These are phyloP conservation scores for Antitype chi DNA, from an alignment of 2,888 invertebrate species.

Conservation along the genomic window DNA sequence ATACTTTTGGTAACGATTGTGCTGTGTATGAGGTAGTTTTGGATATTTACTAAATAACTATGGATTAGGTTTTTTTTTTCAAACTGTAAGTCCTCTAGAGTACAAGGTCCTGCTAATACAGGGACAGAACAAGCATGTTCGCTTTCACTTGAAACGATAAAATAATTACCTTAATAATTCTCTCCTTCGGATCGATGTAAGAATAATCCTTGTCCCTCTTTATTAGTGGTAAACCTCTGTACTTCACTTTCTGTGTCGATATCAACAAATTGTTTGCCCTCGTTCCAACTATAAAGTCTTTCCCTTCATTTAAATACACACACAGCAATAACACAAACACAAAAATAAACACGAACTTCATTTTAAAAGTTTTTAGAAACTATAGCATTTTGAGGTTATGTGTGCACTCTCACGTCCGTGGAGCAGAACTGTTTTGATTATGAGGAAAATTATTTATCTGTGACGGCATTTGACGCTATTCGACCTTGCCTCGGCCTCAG, in stretches of 20 bases:
- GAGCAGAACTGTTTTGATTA: conserved; percentile 67
- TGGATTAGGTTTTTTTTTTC: background rate
- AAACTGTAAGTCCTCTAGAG: background rate
- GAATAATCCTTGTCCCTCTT: conserved; percentile 83
- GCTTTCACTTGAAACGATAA: conserved; percentile 18
- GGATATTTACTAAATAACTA: conserved; percentile 1
- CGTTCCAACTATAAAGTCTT: conserved; percentile 82
- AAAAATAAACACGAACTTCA: conserved; percentile 75
- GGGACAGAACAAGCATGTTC: background rate
- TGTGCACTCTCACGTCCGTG: conserved; percentile 65
- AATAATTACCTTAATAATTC: conserved; percentile 82
- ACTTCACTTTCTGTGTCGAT: conserved; percentile 82
- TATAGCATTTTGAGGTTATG: conserved; percentile 72
- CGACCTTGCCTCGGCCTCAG: conserved; percentile 74
- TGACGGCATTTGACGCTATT: conserved; percentile 69
- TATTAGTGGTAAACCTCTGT: conserved; percentile 76
- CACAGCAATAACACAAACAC: conserved; percentile 75
- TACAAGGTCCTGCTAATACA: background rate
- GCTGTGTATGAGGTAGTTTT: background rate
- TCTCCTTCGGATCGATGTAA: conserved; percentile 81
- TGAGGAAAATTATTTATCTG: conserved; percentile 77
- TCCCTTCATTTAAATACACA: conserved; percentile 76
- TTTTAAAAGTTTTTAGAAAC: conserved; percentile 65
- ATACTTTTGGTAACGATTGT: conserved; percentile 14
- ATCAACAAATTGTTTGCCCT: conserved; percentile 84